phyloP scores from a whole-genome alignment of 2,113 vertebrate genomes.

The Dasyurus viverrinus region DNA sequence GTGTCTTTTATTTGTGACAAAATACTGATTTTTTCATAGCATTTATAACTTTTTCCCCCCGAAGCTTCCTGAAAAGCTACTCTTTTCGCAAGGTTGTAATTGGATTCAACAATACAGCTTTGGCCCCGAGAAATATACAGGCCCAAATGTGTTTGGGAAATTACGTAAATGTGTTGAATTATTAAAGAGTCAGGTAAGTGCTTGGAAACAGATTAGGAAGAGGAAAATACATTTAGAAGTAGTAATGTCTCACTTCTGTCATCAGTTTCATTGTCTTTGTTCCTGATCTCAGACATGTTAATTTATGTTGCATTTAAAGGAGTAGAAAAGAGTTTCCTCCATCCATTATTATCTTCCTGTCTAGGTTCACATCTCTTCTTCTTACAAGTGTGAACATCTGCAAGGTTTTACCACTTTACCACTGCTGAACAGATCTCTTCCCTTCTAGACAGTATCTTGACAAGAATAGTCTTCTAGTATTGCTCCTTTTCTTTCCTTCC shows the following conservation, averaged over 20 bases:
- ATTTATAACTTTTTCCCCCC: constrained; percentile 55
- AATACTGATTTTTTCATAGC: constrained; percentile 47
- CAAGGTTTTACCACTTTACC: neutral
- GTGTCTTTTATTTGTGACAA: neutral
- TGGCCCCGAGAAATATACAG: constrained; percentile 87
- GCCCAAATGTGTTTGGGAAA: constrained; percentile 86
- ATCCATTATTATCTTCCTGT: neutral
- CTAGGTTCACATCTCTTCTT: neutral
- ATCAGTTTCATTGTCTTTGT: neutral
- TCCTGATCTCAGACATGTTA: rapidly evolving
- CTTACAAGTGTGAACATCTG: neutral
- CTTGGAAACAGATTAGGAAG: neutral
- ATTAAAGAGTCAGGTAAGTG: constrained; percentile 84
- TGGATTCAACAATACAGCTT: constrained; percentile 91
- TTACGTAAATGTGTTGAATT: constrained; percentile 87
- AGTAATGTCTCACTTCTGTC: neutral
- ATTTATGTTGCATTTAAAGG: neutral
- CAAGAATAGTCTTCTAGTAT: neutral
- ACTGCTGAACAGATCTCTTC: neutral
- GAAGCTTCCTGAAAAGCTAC: constrained; percentile 88
- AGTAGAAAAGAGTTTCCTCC: neutral
- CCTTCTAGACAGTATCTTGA: neutral
- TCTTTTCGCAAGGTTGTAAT: constrained; percentile 91
- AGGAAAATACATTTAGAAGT: rapidly evolving
- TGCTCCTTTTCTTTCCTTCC: neutral